A percentile compares a stretch with the other conserved stretches of the same genome.
Conservation (phyloP, 2,888 invertebrate genomes). For the Chrysolina oricalcia region DNA sequence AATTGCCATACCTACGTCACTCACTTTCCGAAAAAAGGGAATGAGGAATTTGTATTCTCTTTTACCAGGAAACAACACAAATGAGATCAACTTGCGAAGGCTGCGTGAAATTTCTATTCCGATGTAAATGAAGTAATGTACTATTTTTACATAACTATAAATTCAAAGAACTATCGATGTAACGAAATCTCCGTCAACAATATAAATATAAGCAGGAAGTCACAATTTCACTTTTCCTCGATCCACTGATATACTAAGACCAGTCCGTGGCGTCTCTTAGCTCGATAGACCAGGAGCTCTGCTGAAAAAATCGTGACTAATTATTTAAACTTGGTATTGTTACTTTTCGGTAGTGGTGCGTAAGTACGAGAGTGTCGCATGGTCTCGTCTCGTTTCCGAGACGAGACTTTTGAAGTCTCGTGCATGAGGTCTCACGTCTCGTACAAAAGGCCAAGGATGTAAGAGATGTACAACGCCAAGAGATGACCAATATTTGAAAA, state of each 20-base stretch:
- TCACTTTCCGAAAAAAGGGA: not conserved
- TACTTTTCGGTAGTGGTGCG: too few species aligned
- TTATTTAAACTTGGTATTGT: too few species aligned
- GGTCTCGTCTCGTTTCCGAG: too few species aligned
- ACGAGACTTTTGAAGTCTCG: too few species aligned
- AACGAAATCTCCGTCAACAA: slow-evolving; percentile 33
- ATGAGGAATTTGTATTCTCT: not conserved
- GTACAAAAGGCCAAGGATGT: too few species aligned
- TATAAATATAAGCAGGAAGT: slow-evolving; percentile 47
- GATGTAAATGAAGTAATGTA: not conserved
- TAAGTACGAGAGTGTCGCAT: too few species aligned
- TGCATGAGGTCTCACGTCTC: too few species aligned
- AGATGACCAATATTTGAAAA: too few species aligned
- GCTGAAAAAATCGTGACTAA: not conserved
- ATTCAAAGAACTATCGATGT: slow-evolving; percentile 33
- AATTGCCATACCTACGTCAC: not conserved
- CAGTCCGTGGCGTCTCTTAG: slow-evolving; percentile 22
- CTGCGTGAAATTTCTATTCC: not conserved
- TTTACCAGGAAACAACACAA: slow-evolving; percentile 4
- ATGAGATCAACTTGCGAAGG: slow-evolving; percentile 3
- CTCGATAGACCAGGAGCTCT: not conserved
- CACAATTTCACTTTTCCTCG: slow-evolving; percentile 43
- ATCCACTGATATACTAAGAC: slow-evolving; percentile 45
- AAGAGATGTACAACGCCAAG: too few species aligned
- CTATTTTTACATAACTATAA: slow-evolving; percentile 20